Base-by-base conservation (phyloP, 2,797 vertebrate species). In the Sternotherus odoratus region DNA sequence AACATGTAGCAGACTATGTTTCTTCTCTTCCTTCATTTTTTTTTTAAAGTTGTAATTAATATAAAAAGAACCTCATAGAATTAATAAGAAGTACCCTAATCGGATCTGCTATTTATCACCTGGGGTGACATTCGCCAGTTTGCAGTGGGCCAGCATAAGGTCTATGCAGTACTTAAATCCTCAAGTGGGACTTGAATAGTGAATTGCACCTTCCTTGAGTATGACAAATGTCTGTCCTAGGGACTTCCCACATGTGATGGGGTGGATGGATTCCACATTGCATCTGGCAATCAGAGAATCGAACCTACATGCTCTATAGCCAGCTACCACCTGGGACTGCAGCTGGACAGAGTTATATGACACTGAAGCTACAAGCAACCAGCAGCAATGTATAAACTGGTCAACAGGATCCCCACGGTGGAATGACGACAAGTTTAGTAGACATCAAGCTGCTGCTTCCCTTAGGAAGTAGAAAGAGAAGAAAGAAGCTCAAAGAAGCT, bases 391-490 rank as follows among this genome's bases (percentile, higher is more conserved):
- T 10, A 3, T 7, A 3, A 66, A 54, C 39, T 24, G 19, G 5
- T 24, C 0, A 0, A 13, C 50, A 56, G 24, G 60, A 60, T 30
- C 48, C 43, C 28, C 69, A 66, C 15, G 17, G 48, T 85, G 84
- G 87, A 85, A 75, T 0, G 12, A 16, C 17, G 15, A 7, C 5
- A 51, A 12, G 33, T 21, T 8, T 43, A 83, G 50, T 49, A 0
- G 0, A 2, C 17, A 81, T 66, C 33, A 88, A 53, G 54, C 30
- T 17, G 26, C 39, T 83, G 28, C 23, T 43, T 39, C 30, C 21
- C 5, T 5, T 10, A 74, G 21, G 0, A 1, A 53, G 21, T 0
- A 1, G 0, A 63, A 77, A 90, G 51, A 87, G 26, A 21, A 86
- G 48, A n/a, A 63, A 66, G 19, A 7, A 88, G 50, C 69, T 69